These are phyloP conservation scores for Drosophila histrio DNA, from an alignment of 2,888 invertebrate genomes.

Conservation along the genomic window DNA sequence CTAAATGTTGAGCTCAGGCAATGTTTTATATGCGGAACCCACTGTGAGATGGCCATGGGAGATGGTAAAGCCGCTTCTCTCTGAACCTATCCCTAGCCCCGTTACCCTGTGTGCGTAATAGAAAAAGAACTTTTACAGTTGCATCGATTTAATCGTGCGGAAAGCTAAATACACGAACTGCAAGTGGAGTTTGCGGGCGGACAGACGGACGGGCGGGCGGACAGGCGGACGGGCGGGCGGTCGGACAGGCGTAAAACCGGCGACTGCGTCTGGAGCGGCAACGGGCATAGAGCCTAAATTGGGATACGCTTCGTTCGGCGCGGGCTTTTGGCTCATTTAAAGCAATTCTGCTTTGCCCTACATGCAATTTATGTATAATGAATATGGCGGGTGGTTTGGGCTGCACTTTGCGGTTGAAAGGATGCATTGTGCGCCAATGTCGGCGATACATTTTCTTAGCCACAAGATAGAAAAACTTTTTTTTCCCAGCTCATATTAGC, in stretches of 20 bases:
- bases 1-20: slow-evolving; percentile 69
- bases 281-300: slow-evolving; percentile 66
- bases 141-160: slow-evolving; percentile 82
- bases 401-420: slow-evolving; percentile 78
- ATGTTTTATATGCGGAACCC: slow-evolving; percentile 66
- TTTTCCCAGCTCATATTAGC: slow-evolving; percentile 19
- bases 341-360: slow-evolving; percentile 67
- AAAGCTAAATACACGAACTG: slow-evolving; percentile 73
- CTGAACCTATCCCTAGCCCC: too few species aligned
- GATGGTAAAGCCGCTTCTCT: slow-evolving; percentile 15
- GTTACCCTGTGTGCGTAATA: slow-evolving; percentile 65
- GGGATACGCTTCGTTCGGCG: slow-evolving; percentile 76
- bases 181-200: slow-evolving; percentile 8
- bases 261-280: slow-evolving; percentile 60
- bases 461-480: slow-evolving; percentile 67
- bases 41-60: slow-evolving; percentile 56
- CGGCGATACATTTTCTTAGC: slow-evolving; percentile 72
- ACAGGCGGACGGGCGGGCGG: too few species aligned
- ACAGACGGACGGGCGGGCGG: too few species aligned
- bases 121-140: slow-evolving; percentile 80
- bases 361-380: slow-evolving; percentile 74
- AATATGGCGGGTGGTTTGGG: slow-evolving; percentile 46
- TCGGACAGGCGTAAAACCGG: slow-evolving; percentile 43
- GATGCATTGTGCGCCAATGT: slow-evolving; percentile 72
- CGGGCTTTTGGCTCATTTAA: slow-evolving; percentile 71